Conservation (phyloP, 2,797 vertebrate species). For the Limosa lapponica region DNA sequence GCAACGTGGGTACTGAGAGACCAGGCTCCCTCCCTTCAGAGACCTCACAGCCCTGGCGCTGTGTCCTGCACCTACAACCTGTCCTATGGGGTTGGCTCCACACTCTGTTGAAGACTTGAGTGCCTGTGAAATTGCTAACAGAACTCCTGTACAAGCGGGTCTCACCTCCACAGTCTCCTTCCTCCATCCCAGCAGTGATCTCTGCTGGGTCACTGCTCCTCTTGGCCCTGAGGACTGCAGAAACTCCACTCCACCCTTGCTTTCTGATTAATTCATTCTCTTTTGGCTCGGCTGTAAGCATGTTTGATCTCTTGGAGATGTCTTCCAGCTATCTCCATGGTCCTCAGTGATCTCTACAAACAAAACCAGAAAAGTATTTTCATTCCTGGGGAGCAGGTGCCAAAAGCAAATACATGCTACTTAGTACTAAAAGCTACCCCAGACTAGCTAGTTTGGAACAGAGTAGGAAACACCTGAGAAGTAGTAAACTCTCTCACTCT, state of each 20-base stretch:
- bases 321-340: background rate
- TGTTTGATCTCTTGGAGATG: background rate
- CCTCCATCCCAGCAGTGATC: background rate
- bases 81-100: too few relatives aligned
- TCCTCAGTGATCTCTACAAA: background rate
- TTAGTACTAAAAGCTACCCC: background rate
- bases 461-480: background rate
- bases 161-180: background rate
- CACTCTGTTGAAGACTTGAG: background rate
- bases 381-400: background rate
- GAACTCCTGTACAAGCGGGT: background rate
- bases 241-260: background rate
- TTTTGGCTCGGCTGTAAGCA: background rate
- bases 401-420: background rate
- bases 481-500: background rate
- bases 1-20: fast-evolving
- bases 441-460: background rate
- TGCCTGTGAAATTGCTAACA: background rate
- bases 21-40: background rate
- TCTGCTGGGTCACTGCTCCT: background rate
- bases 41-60: background rate
- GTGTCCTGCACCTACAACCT: background rate
- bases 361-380: background rate
- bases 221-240: background rate
- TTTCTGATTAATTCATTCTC: background rate